Conservation (phyloP, 2,797 vertebrate species). For the Scolopax bukidnonensis region DNA sequence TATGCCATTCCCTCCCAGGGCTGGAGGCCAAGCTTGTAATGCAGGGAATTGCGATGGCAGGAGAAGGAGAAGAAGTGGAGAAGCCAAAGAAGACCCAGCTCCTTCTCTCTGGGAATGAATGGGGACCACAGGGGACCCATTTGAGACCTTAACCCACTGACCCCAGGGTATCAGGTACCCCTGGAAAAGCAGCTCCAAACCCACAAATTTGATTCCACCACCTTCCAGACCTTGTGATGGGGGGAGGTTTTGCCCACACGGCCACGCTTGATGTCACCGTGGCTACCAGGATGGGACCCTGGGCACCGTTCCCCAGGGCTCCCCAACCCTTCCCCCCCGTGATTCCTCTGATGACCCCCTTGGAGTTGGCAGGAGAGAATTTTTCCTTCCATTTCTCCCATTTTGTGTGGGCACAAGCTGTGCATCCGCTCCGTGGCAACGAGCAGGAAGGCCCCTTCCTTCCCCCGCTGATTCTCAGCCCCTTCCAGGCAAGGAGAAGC, state of each 20-base stretch:
- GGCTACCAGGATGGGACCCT: not conserved
- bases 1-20: not conserved
- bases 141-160: not conserved
- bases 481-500: not conserved
- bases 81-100: not conserved
- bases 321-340: fast-evolving
- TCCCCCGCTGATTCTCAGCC: not conserved
- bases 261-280: fast-evolving
- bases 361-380: fast-evolving
- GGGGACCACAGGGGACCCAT: not conserved
- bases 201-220: not conserved
- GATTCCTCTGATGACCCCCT: too few relatives aligned
- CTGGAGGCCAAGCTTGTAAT: not conserved
- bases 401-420: not conserved
- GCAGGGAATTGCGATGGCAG: not conserved
- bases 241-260: not conserved
- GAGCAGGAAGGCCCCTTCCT: not conserved
- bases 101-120: not conserved
- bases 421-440: not conserved
- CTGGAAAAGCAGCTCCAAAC: not conserved
- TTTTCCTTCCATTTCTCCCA: not conserved
- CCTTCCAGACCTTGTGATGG: not conserved
- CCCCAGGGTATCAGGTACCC: not conserved
- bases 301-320: not conserved
- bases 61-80: not conserved